Conservation (phyloP, 2,113 vertebrate species). For the Spilogale gracilis region DNA sequence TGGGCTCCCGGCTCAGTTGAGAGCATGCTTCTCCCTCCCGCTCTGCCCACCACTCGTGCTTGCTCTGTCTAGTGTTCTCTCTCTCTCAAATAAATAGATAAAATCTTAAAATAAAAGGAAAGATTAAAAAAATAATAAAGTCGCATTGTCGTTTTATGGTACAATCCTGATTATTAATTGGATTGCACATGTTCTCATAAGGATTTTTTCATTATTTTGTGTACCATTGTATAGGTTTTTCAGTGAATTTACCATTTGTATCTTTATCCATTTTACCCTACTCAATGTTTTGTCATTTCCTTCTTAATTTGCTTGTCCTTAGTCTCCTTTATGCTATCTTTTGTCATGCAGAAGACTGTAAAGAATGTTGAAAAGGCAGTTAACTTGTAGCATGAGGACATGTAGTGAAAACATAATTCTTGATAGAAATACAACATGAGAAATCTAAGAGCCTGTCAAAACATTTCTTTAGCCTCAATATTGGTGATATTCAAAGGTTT, state of each 20-base stretch:
- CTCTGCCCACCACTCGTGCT: no score
- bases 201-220: not conserved
- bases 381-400: not conserved
- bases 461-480: not conserved
- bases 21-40: no score
- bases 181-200: not conserved
- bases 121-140: no score
- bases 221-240: not conserved
- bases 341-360: not conserved
- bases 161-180: not conserved
- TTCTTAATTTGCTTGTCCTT: not conserved
- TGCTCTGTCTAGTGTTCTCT: no score
- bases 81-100: no score
- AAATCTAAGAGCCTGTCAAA: not conserved
- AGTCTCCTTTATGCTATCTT: not conserved
- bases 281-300: not conserved
- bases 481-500: not conserved
- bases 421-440: not conserved
- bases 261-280: not conserved
- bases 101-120: no score
- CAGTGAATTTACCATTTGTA: not conserved
- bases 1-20: no score
- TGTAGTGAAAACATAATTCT: not conserved
- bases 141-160: not conserved
- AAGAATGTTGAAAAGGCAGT: not conserved